Evolutionary conservation across 2,113 vertebrate genomes (phyloP).

Genomic region (Desmodus rotundus): DNA sequence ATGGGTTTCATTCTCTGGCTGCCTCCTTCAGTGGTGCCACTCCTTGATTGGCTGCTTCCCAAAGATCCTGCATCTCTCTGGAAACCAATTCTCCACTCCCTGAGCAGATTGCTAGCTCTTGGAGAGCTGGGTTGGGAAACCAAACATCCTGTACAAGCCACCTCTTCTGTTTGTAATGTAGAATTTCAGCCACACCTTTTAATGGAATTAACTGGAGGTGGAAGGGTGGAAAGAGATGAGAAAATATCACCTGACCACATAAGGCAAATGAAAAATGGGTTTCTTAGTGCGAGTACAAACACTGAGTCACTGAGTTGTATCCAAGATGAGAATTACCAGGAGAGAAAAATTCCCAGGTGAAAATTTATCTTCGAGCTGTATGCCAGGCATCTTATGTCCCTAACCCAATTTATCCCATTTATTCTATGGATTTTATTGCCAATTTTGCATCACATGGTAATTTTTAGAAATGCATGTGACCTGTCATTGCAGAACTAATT

Average conservation of each 20-base stretch:
- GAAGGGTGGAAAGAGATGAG: background rate
- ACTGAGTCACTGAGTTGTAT: background rate
- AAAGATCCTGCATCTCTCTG: background rate
- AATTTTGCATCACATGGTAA: background rate
- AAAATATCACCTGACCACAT: background rate
- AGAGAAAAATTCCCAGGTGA: background rate
- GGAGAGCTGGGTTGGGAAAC: background rate
- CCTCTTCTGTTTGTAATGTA: background rate
- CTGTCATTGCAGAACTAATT: background rate
- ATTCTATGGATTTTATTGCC: background rate
- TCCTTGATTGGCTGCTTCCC: background rate
- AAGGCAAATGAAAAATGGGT: background rate
- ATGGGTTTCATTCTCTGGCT: background rate
- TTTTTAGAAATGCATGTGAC: background rate
- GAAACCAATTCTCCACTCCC: background rate
- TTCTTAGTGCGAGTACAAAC: background rate
- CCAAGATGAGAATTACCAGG: background rate
- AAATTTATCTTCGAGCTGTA: background rate
- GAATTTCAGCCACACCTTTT: background rate
- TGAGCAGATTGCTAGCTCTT: background rate
- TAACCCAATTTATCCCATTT: background rate
- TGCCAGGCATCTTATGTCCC: background rate
- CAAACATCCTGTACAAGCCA: background rate
- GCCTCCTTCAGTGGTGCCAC: background rate
- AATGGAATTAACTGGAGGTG: background rate